Base-by-base conservation (phyloP, 1,140 invertebrate genomes). In the Euborellia annulipes region DNA sequence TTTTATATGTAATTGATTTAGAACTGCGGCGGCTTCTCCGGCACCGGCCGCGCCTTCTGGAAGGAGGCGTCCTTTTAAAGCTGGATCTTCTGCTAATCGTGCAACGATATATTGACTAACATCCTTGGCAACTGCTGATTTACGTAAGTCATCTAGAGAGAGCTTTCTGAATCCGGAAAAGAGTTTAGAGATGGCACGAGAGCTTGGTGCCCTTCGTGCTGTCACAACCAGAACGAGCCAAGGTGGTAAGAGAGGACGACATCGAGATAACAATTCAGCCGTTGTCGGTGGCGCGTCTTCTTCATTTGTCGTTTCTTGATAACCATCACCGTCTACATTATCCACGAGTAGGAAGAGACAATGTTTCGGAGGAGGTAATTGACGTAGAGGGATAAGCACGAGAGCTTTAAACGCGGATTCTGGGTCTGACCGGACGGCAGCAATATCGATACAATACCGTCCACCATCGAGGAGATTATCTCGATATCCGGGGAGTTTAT, bases 131-230 rank as follows among this genome's bases (percentile, higher is more conserved):
- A 87, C 85, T 56, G 92, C 85, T 0, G 83, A 79, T 50, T 92
- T 90, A 18, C 87, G 70, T 45, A 94, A 63, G 62, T 94, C 90
- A 58, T 95, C 91, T 41, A 95, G 59, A 11, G 81, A 82, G 48
- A 92, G 79, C 68, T 90, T 95, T n/a, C 89, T 72, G 61, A 94
- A 95, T 9, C 89, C 90, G 2, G 88, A 86, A 60, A 95, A 95
- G 77, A 91, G 82, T 49, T 83, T 77, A 2, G 86, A 87, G 36
- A 94, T 80, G 11, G 76, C 74, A 18, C 13, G 17, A n/a, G 36
- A n/a, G n/a, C 36, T 18, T 18, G 17, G 36, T 4, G 17, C 65
- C 50, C 88, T 81, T 32, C 89, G 71, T 0, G 89, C 87, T 0
- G 90, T 92, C 57, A 87, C 89, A 1, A 96, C 80, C 0, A 95